Percentiles rank a stretch among this genome's conserved stretches.
phyloP scores from a whole-genome alignment of 2,113 vertebrate species.

The Nesoenas mayeri region DNA sequence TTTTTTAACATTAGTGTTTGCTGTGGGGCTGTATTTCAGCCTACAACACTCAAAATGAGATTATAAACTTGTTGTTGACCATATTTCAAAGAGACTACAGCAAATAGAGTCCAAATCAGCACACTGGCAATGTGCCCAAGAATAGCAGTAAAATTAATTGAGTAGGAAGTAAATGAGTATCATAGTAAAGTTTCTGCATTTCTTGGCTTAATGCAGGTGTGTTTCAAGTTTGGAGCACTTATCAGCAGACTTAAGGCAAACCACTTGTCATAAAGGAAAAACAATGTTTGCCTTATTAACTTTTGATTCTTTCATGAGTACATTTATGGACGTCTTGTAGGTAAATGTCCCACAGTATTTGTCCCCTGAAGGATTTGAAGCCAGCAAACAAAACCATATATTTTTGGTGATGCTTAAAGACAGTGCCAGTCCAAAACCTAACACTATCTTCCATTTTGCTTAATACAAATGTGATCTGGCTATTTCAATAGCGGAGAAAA shows the following conservation, averaged over 20 bases:
- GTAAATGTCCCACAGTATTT: not conserved
- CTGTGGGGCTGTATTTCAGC: not conserved
- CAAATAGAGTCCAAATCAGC: not conserved
- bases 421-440: not conserved
- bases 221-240: constrained; percentile 31
- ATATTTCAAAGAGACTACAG: not conserved
- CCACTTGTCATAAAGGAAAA: not conserved
- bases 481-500: not conserved
- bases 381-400: not conserved
- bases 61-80: not conserved
- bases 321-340: not conserved
- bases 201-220: not conserved
- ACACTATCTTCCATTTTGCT: not conserved
- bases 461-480: not conserved
- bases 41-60: not conserved
- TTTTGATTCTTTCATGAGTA: not conserved
- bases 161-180: not conserved
- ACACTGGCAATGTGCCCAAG: not conserved
- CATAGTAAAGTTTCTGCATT: not conserved
- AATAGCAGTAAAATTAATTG: not conserved
- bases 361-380: not conserved
- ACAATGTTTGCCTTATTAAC: not conserved
- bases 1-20: not conserved
- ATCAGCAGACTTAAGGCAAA: not conserved
- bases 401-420: not conserved